Evolutionary conservation across 1,140 invertebrate species (phyloP), one percentile per base, ranked within the genome.

Genomic region (Philotrypesis tridentata): DNA sequence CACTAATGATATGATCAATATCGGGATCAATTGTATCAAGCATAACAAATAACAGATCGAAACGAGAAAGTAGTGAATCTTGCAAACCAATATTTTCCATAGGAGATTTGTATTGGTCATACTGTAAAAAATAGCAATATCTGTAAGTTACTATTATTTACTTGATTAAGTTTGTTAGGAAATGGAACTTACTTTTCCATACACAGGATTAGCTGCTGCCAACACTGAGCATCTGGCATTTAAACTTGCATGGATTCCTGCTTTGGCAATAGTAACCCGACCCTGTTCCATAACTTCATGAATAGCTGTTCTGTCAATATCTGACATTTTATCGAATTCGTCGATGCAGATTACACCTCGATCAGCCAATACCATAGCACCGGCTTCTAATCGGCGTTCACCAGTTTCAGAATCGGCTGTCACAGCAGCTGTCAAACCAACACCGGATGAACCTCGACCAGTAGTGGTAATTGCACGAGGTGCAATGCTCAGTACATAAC

Each of bases 301-400:
- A 84, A 99, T 99, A 29, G 99, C 98, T 21, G 99, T 99, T 86
- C 99, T 93, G 93, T 99, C 99, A 78, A 99, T 97, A 89, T 99
- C 99, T n/a, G 98, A 98, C 99, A 99, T 99, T 93, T 99, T 99
- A 92, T 99, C 99, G 92, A 99, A 99, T 93, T 99, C 99, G 92
- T 99, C 99, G 89, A 99, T 99, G 89, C 99, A 99, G 72, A 99
- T 98, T 68, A 99, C 97, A 29, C 99, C 99, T 75, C 98, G 93
- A 92, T 99, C 99, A 0, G 98, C 99, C 33, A 99, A 90, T n/a
- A 99, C 99, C 99, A 99, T 99, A 83, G 99, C 99, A 87, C 99
- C 99, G 7, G 98, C 99, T 93, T 99, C 99, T 27, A 99, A 89
- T 79, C 98, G 94, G 82, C 96, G 92, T 86, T 97, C 96, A 21